These are phyloP conservation scores for Tipula lateralis DNA, from an alignment of 2,888 invertebrate genomes.

Conservation along the genomic window DNA sequence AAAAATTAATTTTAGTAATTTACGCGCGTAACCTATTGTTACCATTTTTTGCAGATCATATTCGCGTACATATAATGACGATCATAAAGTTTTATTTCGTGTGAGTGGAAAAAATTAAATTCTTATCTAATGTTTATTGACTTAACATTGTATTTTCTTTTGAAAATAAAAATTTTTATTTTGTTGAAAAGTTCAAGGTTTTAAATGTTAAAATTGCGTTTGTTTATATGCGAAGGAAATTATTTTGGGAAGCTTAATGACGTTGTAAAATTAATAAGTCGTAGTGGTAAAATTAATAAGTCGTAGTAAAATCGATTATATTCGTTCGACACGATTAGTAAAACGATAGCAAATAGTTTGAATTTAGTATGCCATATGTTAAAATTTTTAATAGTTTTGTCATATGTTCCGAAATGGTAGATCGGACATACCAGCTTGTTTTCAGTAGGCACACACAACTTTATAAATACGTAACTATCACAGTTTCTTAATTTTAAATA, in stretches of 20 bases:
- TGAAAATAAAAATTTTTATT: not conserved
- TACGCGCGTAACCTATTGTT: not conserved
- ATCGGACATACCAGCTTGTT: no score
- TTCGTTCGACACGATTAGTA: no score
- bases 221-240: not conserved
- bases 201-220: not conserved
- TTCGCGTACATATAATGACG: not conserved
- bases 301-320: no score
- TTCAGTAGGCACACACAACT: not conserved
- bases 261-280: not conserved
- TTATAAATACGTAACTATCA: not conserved
- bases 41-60: not conserved
- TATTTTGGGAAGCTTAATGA: not conserved
- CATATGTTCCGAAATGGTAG: no score
- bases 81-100: not conserved
- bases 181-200: not conserved
- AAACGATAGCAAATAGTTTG: no score
- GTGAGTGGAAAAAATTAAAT: not conserved
- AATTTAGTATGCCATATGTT: no score
- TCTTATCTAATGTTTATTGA: slow-evolving; percentile 6
- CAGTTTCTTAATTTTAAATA: not conserved
- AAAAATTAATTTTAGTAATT: not conserved
- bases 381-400: no score
- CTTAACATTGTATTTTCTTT: not conserved
- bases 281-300: no score